Evolutionary conservation across 2,888 invertebrate species (phyloP), one percentile per base, ranked within the genome.

Genomic region (Ormyrus nitidulus): DNA sequence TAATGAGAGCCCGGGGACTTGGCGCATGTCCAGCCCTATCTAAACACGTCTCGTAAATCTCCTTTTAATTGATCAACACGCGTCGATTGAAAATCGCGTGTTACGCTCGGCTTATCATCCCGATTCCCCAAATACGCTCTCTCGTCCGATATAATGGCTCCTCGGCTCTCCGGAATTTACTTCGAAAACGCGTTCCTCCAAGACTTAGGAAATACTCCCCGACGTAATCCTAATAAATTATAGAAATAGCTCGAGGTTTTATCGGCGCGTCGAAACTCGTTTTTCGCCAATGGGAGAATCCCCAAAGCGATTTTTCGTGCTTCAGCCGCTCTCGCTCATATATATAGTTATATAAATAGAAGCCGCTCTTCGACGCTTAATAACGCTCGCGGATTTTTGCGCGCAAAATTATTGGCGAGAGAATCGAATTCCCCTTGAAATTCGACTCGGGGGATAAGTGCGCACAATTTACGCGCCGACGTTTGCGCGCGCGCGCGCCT

Each of bases 401-500:
- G 8, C 58, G n/a, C 8, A 46, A 78, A 68, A 56, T 69, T 69
- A 70, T 75, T 19, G 58, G 34, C n/a, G 3, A 53, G 19, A 7
- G 69, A 74, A 34, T 79, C 53, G 59, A 59, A 53, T 80, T 80
- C 65, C 71, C 48, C 6, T 51, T 7, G 76, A 62, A 80, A 76
- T 58, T 61, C 65, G 53, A 70, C 48, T 11, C 56, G 56, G 10
- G 61, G 44, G 49, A 65, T 58, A 76, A 77, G 53, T 49, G 76
- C 62, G 66, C 2, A 62, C 64, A 34, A 34, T 34, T 34, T 34
- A 34, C 34, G 34, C 34, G 34, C 34, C 34, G 34, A 34, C 34
- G 34, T 54, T 66, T 34, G 11, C 11, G 59, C n/a, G 7, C 48
- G 51, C 56, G 53, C n/a, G 83, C 86, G 84, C 88, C 86, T 86